Evolutionary conservation across 2,113 vertebrate species (phyloP).

Genomic region (Pachycephala philippinensis): DNA sequence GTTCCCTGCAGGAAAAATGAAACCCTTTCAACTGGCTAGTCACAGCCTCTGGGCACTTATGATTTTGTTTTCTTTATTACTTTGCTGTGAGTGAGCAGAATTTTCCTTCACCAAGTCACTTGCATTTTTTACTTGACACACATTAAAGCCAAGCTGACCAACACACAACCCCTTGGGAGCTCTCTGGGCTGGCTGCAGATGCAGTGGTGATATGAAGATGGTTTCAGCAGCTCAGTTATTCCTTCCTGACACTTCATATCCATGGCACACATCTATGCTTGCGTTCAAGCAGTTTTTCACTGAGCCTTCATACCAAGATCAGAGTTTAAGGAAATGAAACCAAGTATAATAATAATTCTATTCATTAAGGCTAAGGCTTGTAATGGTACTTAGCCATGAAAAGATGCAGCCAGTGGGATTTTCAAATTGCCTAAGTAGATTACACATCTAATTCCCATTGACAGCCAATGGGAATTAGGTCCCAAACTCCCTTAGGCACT

Average conservation of each 20-base stretch:
- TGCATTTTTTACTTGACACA: neutral
- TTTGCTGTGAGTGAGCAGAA: conserved; percentile 14
- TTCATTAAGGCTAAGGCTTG: conserved; percentile 49
- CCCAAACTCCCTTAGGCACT: conserved; percentile 56
- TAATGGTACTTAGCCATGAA: conserved; percentile 56
- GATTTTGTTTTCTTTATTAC: conserved; percentile 3
- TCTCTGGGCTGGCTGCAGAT: neutral
- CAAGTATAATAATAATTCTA: conserved; percentile 59
- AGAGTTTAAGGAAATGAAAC: conserved; percentile 40
- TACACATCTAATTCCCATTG: conserved; percentile 58
- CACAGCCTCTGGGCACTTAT: neutral
- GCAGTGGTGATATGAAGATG: neutral
- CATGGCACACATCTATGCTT: neutral
- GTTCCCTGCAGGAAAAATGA: conserved; percentile 15
- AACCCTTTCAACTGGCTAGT: conserved; percentile 14
- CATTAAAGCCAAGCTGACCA: neutral
- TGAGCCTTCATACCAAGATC: neutral
- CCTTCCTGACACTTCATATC: neutral
- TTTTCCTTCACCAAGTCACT: neutral
- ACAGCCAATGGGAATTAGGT: conserved; percentile 60
- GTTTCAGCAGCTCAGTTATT: neutral
- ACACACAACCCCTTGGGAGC: neutral
- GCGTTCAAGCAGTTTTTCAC: neutral
- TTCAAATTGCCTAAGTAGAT: conserved; percentile 62
- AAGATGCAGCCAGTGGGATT: conserved; percentile 62